Evolutionary conservation across 2,113 vertebrate species (phyloP), one percentile per base, ranked within the genome.

Genomic region (Passer montanus): DNA sequence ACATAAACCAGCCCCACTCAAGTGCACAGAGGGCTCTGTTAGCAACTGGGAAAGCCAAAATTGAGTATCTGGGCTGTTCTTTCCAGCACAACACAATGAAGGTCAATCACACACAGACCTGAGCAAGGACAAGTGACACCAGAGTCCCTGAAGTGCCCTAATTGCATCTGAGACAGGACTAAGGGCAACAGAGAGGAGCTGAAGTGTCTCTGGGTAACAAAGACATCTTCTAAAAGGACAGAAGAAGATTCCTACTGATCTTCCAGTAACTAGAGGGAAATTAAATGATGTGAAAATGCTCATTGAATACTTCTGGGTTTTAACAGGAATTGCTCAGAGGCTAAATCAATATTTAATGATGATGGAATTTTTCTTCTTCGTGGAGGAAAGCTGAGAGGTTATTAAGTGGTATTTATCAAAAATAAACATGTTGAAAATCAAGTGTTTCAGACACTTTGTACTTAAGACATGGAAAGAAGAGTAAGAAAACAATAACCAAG

Each of bases 361-460:
- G 80, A 87, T 46, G n/a, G 64, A 66, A 20, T 67, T 77, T 59
- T 94, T 86, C 77, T 94, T 46, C 64, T 41, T 84, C 2, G 1
- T 10, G 23, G 15, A 89, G 50, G 39, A 76, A 84, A 81, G 64
- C 74, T 73, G 72, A 91, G 64, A 92, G 26, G 55, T 84, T 92
- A 94, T 95, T 95, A 94, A 91, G 50, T 58, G 68, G 26, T 62
- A 91, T 95, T 94, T 89, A 93, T 91, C 10, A 95, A 95, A 96
- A 94, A 74, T 11, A 95, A 86, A 79, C 30, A 69, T 37, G 64
- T 28, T 81, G 87, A 94, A 95, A 89, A 92, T 70, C 31, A 81
- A 95, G 76, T 1, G 9, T 70, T 91, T 76, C 77, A 87, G 80
- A 74, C 68, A 84, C 59, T 84, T 62, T 77, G 37, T 84, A 77